phyloP scores from a whole-genome alignment of 2,797 vertebrate species.

The Zalophus californianus region DNA sequence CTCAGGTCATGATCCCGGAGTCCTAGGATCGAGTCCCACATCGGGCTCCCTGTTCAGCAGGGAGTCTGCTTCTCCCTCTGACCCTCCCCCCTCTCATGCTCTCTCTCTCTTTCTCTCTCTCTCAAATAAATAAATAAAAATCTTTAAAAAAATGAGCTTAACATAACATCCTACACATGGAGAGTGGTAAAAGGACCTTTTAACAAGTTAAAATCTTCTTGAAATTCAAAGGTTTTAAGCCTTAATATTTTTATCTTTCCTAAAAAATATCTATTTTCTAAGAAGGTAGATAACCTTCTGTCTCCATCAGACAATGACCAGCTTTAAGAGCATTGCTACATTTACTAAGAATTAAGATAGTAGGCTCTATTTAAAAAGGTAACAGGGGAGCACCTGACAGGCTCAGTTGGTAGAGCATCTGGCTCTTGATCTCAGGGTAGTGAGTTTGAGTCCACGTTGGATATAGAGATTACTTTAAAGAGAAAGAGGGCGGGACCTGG shows the following conservation, averaged over 20 bases:
- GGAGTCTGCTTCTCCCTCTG: no score
- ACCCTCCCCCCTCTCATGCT: no score
- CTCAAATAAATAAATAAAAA: no score
- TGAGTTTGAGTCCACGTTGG: neutral
- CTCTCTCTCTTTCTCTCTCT: no score
- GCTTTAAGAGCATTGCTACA: neutral
- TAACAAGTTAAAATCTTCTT: conserved; percentile 17
- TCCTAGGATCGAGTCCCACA: no score
- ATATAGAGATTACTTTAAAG: neutral
- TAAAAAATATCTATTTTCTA: conserved; percentile 13
- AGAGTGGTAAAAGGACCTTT: neutral
- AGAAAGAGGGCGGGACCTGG: neutral
- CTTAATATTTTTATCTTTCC: conserved; percentile 3
- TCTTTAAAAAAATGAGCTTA: neutral
- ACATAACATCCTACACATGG: neutral
- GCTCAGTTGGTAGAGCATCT: neutral
- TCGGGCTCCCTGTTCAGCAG: no score
- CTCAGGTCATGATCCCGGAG: no score
- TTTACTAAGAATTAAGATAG: conserved; percentile 6
- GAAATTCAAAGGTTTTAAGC: neutral
- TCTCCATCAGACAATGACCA: neutral
- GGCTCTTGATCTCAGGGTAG: neutral
- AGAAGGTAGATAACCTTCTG: neutral
- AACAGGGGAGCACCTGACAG: neutral
- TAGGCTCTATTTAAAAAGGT: neutral